Evolutionary conservation across 2,113 vertebrate genomes (phyloP).

Genomic region (Pelecanus crispus): DNA sequence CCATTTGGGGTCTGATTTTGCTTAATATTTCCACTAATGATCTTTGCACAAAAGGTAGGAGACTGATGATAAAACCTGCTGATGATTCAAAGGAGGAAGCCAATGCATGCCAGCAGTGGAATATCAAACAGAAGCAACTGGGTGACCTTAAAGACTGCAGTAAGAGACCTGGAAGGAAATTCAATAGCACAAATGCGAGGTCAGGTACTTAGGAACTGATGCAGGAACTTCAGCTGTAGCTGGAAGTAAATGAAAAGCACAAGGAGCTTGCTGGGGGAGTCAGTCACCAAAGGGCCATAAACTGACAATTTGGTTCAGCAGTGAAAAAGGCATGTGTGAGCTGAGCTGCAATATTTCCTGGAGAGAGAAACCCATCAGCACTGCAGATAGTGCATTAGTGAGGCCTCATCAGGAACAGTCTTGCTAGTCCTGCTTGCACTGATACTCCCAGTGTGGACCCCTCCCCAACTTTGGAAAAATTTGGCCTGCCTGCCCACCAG

Average conservation of each 20-base stretch:
- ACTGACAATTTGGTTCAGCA: background rate
- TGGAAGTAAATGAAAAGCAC: background rate
- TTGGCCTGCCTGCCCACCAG: background rate
- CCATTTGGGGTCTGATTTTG: constrained; percentile 50
- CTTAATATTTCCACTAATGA: constrained; percentile 56
- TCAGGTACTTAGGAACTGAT: background rate
- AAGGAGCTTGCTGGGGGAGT: background rate
- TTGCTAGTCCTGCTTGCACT: background rate
- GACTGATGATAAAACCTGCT: constrained; percentile 19
- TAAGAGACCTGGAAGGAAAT: constrained; percentile 34
- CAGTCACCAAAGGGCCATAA: background rate
- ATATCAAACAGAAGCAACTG: background rate
- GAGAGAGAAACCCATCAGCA: background rate
- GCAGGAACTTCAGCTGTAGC: background rate
- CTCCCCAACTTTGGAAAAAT: background rate
- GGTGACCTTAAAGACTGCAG: constrained; percentile 27
- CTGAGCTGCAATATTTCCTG: background rate
- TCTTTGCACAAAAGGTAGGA: constrained; percentile 50
- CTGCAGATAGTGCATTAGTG: background rate
- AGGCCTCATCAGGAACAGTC: background rate
- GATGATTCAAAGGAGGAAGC: constrained; percentile 10
- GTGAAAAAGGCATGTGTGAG: background rate
- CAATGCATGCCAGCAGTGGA: background rate
- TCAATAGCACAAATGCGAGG: background rate
- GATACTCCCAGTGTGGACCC: accelerated